Base-by-base conservation (phyloP, 2,888 invertebrate genomes). In the Ferrisia virgata region DNA sequence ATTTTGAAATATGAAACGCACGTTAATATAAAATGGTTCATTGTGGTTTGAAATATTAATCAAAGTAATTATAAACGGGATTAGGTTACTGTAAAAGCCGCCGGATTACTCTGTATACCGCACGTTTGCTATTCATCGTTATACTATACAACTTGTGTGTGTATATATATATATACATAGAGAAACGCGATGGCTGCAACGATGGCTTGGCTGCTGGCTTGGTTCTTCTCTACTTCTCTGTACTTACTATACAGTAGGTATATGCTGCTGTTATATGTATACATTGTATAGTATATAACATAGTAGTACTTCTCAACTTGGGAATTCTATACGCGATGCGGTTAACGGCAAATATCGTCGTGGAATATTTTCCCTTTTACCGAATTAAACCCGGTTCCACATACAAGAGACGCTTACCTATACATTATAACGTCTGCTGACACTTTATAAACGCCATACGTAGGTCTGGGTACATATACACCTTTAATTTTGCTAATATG, bases 11-110 rank as follows among this genome's bases (percentile, higher is more conserved):
- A 76, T 76, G 72, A 76, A 76, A 47, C 80, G 47, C 80, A 53
- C 80, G 80, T 47, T 80, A 47, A 33, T 80, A 53, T 80, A 80
- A 47, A 80, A 76, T 76, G 72, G 33, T 76, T 76, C 80, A 80
- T 80, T 80, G 80, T 53, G 80, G 80, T 53, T 80, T 80, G 80
- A 80, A 80, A 80, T 80, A 80, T 80, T 80, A 80, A 80, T 80
- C 80, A 80, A 80, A 80, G 80, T 80, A 80, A 80, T 80, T 80
- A 80, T 80, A 80, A 80, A 47, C 80, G 80, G 80, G 80, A 80
- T 80, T 80, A 80, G 80, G 28, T 80, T 47, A 80, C 43, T 80
- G 80, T 47, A 80, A 80, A 80, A 80, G 53, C 80, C 80, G 72
- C 72, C 72, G 72, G 72, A 76, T 76, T 76, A 76, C 64, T 64